Conservation (phyloP, 2,113 vertebrate genomes). For the Ranitomeya variabilis region DNA sequence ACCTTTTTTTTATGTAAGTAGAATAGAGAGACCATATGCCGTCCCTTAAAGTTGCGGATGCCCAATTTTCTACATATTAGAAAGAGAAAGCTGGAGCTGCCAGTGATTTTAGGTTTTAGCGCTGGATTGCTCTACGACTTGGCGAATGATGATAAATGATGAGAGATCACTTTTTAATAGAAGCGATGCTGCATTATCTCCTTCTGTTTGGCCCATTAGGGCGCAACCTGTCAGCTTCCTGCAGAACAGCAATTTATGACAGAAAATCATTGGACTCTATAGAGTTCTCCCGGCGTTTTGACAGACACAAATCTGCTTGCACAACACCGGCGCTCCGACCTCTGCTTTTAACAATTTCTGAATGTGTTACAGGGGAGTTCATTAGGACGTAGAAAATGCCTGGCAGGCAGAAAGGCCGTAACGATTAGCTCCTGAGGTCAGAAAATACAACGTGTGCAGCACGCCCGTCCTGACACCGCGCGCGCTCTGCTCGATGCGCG, state of each 20-base stretch:
- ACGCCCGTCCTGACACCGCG: neutral
- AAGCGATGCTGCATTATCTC: neutral
- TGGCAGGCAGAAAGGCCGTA: conserved; percentile 20
- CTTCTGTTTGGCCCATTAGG: neutral
- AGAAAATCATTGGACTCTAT: conserved; percentile 12
- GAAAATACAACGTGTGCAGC: neutral
- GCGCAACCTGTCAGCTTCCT: conserved; percentile 5
- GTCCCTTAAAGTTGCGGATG: no score
- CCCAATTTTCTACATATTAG: no score
- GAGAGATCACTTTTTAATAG: neutral
- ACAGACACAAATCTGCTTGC: conserved; percentile 35
- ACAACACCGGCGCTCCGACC: conserved; percentile 5
- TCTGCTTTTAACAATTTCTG: conserved; percentile 35
- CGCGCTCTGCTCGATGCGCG: no score
- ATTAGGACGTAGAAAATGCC: conserved; percentile 22
- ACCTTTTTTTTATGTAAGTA: no score
- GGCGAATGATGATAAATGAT: conserved; percentile 8
- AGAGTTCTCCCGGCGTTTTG: neutral
- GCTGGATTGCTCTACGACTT: neutral
- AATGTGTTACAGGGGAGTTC: conserved; percentile 37
- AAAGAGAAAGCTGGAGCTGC: neutral
- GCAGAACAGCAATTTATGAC: conserved; percentile 34
- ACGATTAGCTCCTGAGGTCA: conserved; percentile 4
- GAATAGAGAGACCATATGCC: no score
- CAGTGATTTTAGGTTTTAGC: neutral